Evolutionary conservation across 1,140 invertebrate species (phyloP).

Genomic region (Archivesica marissinica): DNA sequence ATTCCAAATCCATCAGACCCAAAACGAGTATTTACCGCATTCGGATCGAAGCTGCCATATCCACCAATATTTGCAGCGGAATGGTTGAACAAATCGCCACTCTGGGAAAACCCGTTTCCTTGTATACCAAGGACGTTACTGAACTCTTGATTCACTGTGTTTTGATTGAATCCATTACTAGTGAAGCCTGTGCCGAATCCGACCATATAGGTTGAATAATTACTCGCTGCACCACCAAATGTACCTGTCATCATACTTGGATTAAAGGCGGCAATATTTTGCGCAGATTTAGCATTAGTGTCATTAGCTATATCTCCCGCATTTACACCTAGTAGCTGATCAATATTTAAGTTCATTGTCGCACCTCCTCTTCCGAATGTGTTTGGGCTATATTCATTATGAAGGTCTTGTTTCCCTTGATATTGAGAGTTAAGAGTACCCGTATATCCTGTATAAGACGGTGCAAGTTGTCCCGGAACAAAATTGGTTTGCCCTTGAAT

Average conservation of each 20-base stretch:
- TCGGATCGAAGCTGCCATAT: conserved; percentile 21
- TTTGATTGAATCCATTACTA: conserved; percentile 37
- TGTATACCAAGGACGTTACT: neutral
- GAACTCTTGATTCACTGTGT: conserved; percentile 31
- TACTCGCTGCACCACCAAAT: neutral
- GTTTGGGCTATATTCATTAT: neutral
- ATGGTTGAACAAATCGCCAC: neutral
- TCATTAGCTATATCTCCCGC: neutral
- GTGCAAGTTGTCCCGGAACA: conserved; percentile 31
- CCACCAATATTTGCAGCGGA: neutral
- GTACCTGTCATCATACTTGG: conserved; percentile 23
- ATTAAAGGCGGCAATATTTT: neutral
- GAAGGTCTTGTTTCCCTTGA: neutral
- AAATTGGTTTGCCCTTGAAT: conserved; percentile 36
- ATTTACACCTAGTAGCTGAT: neutral
- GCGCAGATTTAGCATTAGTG: neutral
- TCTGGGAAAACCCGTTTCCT: neutral
- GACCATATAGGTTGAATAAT: neutral
- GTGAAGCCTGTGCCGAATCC: conserved; percentile 1
- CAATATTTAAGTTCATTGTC: neutral
- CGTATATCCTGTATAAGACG: neutral
- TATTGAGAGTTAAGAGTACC: neutral
- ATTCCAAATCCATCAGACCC: conserved; percentile 13
- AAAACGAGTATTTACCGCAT: conserved; percentile 16
- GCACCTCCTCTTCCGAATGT: neutral